phyloP scores from a whole-genome alignment of 1,140 invertebrate species.

The Conus betulinus region DNA sequence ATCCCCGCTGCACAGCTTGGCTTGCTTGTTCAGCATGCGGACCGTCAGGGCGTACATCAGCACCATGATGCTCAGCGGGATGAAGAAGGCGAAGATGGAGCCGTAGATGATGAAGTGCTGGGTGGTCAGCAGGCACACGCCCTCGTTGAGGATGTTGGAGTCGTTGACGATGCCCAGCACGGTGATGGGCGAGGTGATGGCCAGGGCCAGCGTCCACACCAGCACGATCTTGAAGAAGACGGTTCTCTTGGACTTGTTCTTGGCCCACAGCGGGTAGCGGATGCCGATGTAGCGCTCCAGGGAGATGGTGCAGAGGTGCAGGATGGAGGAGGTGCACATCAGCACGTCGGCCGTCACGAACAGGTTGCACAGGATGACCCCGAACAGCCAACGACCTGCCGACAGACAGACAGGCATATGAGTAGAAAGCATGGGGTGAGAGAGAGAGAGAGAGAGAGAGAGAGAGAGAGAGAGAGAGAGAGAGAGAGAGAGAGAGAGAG shows the following conservation, averaged over 20 bases:
- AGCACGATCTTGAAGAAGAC: conserved; percentile 92
- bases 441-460: no score
- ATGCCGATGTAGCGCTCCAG: conserved; percentile 87
- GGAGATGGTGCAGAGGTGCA: conserved; percentile 78
- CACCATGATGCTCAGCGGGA: conserved; percentile 95
- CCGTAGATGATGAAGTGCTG: conserved; percentile 89
- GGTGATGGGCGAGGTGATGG: conserved; percentile 91
- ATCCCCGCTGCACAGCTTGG: conserved; percentile 52
- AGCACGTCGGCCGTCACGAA: conserved; percentile 96
- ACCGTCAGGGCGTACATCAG: conserved; percentile 94
- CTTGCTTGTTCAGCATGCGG: conserved; percentile 74
- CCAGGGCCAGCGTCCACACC: conserved; percentile 91
- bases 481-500: no score
- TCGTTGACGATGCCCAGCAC: conserved; percentile 85
- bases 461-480: no score
- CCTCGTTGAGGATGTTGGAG: conserved; percentile 72
- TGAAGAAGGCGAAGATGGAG: conserved; percentile 95
- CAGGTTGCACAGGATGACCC: conserved; percentile 91
- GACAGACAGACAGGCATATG: background rate
- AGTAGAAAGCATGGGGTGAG: no score
- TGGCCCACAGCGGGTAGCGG: conserved; percentile 86
- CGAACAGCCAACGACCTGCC: conserved; percentile 94
- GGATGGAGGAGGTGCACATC: conserved; percentile 94
- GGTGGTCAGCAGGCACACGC: conserved; percentile 82
- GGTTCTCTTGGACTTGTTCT: conserved; percentile 85